Evolutionary conservation across 2,797 vertebrate genomes (phyloP).

Genomic region (Ctenopoma multispine): DNA sequence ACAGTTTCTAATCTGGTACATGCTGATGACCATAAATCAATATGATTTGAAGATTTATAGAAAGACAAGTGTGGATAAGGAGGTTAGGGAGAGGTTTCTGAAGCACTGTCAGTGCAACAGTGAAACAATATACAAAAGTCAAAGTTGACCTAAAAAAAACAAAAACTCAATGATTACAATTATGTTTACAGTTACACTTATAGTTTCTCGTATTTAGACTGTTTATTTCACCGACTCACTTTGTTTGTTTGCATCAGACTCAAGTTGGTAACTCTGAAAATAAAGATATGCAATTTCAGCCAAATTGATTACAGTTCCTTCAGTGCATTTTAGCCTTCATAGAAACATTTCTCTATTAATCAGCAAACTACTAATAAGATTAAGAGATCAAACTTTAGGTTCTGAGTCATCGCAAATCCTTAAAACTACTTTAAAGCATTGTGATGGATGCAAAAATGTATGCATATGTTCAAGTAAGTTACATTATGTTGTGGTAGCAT

Average conservation of each 20-base stretch:
- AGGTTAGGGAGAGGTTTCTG: too few relatives aligned
- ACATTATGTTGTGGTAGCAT: neutral
- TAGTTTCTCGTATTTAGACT: neutral
- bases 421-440: too few relatives aligned
- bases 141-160: too few relatives aligned
- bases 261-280: neutral
- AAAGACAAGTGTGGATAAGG: too few relatives aligned
- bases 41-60: neutral
- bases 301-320: neutral
- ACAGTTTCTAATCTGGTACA: neutral
- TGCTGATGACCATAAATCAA: neutral
- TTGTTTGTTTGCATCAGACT: neutral
- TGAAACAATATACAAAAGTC: too few relatives aligned
- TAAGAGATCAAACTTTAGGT: neutral
- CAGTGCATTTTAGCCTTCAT: conserved; percentile 1
- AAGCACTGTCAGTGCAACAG: too few relatives aligned
- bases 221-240: neutral
- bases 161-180: too few relatives aligned
- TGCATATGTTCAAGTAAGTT: neutral
- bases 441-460: neutral
- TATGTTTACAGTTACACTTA: neutral
- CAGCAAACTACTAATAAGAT: neutral
- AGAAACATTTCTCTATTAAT: conserved; percentile 21
- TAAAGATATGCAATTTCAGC: neutral
- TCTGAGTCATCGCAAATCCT: conserved; percentile 4